Evolutionary conservation across 2,797 vertebrate genomes (phyloP).

Genomic region (Arctocebus calabarensis): DNA sequence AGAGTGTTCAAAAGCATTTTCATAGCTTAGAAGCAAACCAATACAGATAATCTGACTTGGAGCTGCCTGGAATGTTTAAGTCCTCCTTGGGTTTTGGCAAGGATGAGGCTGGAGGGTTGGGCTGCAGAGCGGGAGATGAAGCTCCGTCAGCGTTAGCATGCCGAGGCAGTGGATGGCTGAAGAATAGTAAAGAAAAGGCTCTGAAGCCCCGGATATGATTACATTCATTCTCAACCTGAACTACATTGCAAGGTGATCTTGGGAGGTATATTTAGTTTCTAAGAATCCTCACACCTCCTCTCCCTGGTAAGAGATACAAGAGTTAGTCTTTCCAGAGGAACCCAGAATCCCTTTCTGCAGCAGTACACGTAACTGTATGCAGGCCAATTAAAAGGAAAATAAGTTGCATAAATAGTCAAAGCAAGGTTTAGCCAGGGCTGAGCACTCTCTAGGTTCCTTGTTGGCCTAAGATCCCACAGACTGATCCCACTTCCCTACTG

Average conservation of each 20-base stretch:
- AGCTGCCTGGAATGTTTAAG: conserved; percentile 27
- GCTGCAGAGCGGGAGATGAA: conserved; percentile 32
- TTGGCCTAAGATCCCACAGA: not conserved
- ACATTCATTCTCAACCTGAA: conserved; percentile 69
- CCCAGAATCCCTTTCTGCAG: not conserved
- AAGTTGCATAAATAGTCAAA: too few species aligned
- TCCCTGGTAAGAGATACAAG: not conserved
- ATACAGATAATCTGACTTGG: conserved; percentile 46
- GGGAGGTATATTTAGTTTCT: conserved; percentile 35
- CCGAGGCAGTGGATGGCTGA: conserved; percentile 45
- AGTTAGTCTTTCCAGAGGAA: conserved; percentile 44
- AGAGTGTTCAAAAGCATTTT: conserved; percentile 48
- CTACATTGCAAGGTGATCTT: not conserved
- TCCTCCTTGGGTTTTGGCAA: conserved; percentile 53
- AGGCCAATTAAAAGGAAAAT: not conserved
- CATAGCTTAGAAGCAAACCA: conserved; percentile 62
- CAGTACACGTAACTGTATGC: too few species aligned
- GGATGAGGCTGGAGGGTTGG: conserved; percentile 25
- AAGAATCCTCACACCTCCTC: not conserved
- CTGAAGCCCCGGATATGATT: conserved; percentile 58
- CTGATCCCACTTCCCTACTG: not conserved
- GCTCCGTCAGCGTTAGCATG: conserved; percentile 5
- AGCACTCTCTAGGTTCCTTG: not conserved
- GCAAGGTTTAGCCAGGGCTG: too few species aligned
- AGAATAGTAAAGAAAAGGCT: conserved; percentile 36